Percentiles rank a stretch among this genome's conserved stretches.
Evolutionary conservation across 2,888 invertebrate species (phyloP).

Genomic region (Prosopocoilus inquinatus): DNA sequence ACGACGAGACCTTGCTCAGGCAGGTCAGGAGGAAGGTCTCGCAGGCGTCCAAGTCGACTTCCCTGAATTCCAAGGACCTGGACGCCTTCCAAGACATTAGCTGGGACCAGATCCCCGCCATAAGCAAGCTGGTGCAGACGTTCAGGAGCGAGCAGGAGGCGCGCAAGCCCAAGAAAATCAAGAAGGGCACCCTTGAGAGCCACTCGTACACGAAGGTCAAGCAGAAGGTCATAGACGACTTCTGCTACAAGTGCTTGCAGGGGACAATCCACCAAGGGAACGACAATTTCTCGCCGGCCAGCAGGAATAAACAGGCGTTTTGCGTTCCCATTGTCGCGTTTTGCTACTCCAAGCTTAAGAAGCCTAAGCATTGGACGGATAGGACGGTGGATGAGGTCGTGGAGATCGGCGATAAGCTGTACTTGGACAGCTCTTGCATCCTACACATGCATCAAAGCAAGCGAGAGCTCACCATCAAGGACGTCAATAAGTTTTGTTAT

Average conservation of each 20-base stretch:
- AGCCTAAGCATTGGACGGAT: slow-evolving; percentile 61
- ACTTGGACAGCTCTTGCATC: slow-evolving; percentile 37
- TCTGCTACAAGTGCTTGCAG: slow-evolving; percentile 42
- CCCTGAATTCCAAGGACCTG: slow-evolving; percentile 38
- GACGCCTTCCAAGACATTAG: slow-evolving; percentile 28
- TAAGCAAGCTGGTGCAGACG: slow-evolving; percentile 41
- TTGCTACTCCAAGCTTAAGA: slow-evolving; percentile 58
- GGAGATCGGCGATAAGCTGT: slow-evolving; percentile 57
- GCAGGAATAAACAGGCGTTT: slow-evolving; percentile 53
- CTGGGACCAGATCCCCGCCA: slow-evolving; percentile 30
- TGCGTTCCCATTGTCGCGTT: slow-evolving; percentile 61
- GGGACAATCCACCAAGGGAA: slow-evolving; percentile 46
- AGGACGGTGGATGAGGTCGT: slow-evolving; percentile 60
- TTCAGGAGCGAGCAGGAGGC: slow-evolving; percentile 46
- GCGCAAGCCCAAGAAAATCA: slow-evolving; percentile 37
- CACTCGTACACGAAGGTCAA: slow-evolving; percentile 47
- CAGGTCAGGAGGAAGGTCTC: slow-evolving; percentile 41
- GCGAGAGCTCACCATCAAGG: slow-evolving; percentile 25
- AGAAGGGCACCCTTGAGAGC: slow-evolving; percentile 46
- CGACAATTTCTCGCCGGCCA: slow-evolving; percentile 35
- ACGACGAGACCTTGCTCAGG: slow-evolving; percentile 35
- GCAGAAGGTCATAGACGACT: slow-evolving; percentile 42
- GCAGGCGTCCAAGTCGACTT: slow-evolving; percentile 40
- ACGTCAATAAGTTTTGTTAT: slow-evolving; percentile 9
- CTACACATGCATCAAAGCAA: slow-evolving; percentile 38